Percentiles rank a stretch among this genome's conserved stretches.
These are phyloP conservation scores for Callaeas wilsoni DNA, from an alignment of 2,113 vertebrate genomes.

Conservation along the genomic window DNA sequence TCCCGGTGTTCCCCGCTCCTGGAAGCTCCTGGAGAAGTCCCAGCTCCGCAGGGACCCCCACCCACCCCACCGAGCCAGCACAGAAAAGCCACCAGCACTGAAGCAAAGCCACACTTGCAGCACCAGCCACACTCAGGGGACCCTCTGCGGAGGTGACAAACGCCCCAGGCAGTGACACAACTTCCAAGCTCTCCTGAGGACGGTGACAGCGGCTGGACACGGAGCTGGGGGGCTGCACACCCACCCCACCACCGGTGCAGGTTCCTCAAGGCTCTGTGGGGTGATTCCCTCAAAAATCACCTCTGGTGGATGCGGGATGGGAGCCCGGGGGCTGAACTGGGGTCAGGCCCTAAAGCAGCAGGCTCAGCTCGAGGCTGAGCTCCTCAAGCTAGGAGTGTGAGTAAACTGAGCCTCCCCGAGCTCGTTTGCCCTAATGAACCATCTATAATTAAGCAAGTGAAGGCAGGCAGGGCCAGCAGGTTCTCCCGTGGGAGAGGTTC, in stretches of 20 bases:
- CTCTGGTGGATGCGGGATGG: rapidly evolving
- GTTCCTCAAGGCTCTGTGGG: not conserved
- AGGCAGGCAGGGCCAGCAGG: not conserved
- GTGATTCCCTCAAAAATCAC: not conserved
- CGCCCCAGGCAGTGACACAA: rapidly evolving
- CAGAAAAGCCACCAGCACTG: not conserved
- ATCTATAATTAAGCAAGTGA: not conserved
- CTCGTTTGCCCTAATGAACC: not conserved
- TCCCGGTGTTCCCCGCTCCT: rapidly evolving
- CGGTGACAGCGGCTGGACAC: rapidly evolving
- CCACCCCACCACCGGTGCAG: not conserved
- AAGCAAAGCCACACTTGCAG: not conserved
- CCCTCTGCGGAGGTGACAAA: not conserved
- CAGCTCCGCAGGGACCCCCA: not conserved
- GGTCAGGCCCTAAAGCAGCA: rapidly evolving
- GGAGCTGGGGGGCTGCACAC: not conserved
- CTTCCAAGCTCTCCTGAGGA: rapidly evolving
- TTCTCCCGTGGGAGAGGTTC: not conserved
- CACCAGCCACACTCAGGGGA: rapidly evolving
- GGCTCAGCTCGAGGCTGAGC: not conserved
- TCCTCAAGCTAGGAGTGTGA: rapidly evolving
- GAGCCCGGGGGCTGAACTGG: rapidly evolving
- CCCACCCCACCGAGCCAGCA: not conserved
- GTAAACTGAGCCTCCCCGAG: not conserved
- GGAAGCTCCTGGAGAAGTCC: not conserved